These are phyloP conservation scores for Hemibagrus wyckioides DNA, from an alignment of 2,113 vertebrate species.

Conservation along the genomic window DNA sequence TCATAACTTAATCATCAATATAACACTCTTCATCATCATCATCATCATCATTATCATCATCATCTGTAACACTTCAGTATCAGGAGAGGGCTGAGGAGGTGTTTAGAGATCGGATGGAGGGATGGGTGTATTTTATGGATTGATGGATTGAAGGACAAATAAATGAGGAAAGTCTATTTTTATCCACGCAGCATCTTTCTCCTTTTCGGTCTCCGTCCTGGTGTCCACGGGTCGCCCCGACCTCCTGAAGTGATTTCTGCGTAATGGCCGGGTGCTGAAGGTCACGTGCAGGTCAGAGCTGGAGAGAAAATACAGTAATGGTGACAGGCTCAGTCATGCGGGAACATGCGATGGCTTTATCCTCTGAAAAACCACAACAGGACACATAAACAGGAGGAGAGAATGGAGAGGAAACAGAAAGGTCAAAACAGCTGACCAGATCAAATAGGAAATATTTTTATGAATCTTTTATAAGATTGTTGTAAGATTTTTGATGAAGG, in stretches of 20 bases:
- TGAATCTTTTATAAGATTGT: neutral
- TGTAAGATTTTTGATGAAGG: too few species aligned
- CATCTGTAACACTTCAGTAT: neutral
- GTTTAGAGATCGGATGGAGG: neutral
- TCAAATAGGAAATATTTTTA: neutral
- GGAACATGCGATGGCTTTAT: conserved; percentile 43
- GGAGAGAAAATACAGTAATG: conserved; percentile 32
- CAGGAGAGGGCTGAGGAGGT: neutral
- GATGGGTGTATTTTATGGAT: neutral
- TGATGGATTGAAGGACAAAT: neutral
- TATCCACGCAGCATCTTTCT: conserved; percentile 9
- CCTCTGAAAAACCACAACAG: conserved; percentile 7
- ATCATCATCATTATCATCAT: conserved; percentile 2
- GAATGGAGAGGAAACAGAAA: neutral
- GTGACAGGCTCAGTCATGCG: conserved; percentile 46
- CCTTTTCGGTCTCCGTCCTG: neutral
- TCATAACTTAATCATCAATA: conserved; percentile 27
- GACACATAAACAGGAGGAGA: neutral
- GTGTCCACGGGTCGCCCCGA: conserved; percentile 31
- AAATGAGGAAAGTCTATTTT: conserved; percentile 8
- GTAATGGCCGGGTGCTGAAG: conserved; percentile 37
- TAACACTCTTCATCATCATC: conserved; percentile 33
- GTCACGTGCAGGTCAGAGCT: conserved; percentile 34
- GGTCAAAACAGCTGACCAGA: neutral
- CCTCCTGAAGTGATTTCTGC: conserved; percentile 42